These are phyloP conservation scores for Ylistrum balloti DNA, from an alignment of 1,140 invertebrate species.

Conservation along the genomic window DNA sequence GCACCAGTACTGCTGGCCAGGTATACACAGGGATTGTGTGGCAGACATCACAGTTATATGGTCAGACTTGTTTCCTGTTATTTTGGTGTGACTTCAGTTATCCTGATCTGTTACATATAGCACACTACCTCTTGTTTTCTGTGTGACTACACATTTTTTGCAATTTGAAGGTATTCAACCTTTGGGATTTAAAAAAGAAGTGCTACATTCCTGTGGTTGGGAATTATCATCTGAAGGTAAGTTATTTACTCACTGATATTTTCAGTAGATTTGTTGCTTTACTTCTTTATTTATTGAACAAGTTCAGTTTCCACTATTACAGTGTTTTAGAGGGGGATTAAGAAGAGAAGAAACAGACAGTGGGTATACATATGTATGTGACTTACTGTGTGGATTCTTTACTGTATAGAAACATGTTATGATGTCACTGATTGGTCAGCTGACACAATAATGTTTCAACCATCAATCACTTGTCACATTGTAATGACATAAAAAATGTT, in stretches of 20 bases:
- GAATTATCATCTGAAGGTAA: too few species aligned
- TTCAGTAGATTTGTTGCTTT: too few species aligned
- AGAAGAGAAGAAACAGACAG: too few species aligned
- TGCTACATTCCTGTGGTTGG: not conserved
- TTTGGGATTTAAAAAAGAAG: not conserved
- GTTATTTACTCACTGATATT: too few species aligned
- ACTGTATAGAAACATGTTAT: not conserved
- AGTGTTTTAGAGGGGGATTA: too few species aligned
- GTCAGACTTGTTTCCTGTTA: not conserved
- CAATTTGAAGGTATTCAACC: not conserved
- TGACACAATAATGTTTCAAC: not conserved
- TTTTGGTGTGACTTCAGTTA: too few species aligned
- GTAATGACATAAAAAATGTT: not conserved
- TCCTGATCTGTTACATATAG: too few species aligned
- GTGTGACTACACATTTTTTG: not conserved
- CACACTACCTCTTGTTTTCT: not conserved
- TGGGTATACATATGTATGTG: too few species aligned
- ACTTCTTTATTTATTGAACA: too few species aligned
- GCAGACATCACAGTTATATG: not conserved
- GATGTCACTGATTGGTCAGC: slow-evolving; percentile 1
- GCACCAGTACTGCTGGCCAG: not conserved
- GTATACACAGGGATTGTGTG: not conserved
- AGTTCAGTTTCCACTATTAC: too few species aligned
- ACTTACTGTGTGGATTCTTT: too few species aligned
- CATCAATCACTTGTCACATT: slow-evolving; percentile 14